phyloP scores from a whole-genome alignment of 2,113 vertebrate genomes.

The Oncorhynchus clarkii region DNA sequence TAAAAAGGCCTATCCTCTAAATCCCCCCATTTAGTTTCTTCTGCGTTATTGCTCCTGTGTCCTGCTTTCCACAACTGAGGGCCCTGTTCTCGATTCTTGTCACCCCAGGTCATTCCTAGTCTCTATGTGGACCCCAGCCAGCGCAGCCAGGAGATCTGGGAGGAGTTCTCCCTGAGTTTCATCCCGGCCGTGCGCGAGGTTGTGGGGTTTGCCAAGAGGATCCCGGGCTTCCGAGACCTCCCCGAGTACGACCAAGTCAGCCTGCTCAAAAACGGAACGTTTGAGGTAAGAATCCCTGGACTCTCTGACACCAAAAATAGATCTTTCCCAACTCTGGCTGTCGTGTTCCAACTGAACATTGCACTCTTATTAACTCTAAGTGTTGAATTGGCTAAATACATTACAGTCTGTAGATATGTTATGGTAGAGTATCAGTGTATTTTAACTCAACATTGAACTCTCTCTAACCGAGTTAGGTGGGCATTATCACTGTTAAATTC shows the following conservation, averaged over 20 bases:
- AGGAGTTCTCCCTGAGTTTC: conserved; percentile 97
- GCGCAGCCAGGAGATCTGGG: conserved; percentile 94
- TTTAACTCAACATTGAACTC: too few species aligned
- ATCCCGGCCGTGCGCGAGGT: conserved; percentile 96
- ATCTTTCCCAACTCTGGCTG: background rate
- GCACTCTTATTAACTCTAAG: background rate
- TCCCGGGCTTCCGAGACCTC: conserved; percentile 92
- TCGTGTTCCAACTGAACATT: background rate
- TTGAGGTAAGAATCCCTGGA: conserved; percentile 81
- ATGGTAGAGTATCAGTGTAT: too few species aligned
- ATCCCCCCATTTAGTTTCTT: background rate
- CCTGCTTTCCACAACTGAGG: background rate
- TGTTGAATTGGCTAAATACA: too few species aligned
- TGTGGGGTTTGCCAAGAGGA: conserved; percentile 94
- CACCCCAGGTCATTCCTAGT: conserved; percentile 84
- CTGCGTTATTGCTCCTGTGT: too few species aligned
- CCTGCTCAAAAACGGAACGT: conserved; percentile 95
- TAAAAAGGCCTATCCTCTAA: background rate
- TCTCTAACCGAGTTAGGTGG: background rate
- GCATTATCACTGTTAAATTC: too few species aligned
- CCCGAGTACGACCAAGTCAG: conserved; percentile 94
- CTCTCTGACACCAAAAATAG: background rate
- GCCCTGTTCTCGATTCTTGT: background rate
- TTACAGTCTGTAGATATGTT: too few species aligned
- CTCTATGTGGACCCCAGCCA: conserved; percentile 88